Evolutionary conservation across 92 coral and sea anemone species (phyloP).

Genomic region (Epizoanthus ramosus): DNA sequence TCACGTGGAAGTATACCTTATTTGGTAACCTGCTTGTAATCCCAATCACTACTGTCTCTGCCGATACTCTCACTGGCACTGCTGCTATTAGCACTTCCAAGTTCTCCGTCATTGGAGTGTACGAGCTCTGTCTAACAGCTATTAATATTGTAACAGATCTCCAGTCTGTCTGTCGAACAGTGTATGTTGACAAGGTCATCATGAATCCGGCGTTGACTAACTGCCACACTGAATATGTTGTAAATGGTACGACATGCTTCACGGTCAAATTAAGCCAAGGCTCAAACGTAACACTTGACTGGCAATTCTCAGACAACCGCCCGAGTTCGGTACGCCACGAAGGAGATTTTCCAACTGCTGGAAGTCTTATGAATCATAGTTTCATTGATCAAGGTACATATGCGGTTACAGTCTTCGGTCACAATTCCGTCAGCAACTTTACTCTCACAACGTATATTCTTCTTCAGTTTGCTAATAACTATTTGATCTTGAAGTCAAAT

Average conservation of each 20-base stretch:
- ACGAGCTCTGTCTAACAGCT: conserved; percentile 66
- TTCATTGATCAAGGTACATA: conserved; percentile 45
- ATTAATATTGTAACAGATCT: conserved; percentile 74
- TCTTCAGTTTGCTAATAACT: conserved; percentile 67
- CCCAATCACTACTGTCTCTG: conserved; percentile 15
- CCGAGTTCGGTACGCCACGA: conserved; percentile 21
- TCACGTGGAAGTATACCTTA: conserved; percentile 44
- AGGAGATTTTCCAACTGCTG: conserved; percentile 67
- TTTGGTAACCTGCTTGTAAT: conserved; percentile 28
- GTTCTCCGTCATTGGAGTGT: conserved; percentile 61
- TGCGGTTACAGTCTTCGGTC: conserved; percentile 44
- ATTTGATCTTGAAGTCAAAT: conserved; percentile 55
- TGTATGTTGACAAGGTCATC: conserved; percentile 75
- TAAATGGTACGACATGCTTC: conserved; percentile 54
- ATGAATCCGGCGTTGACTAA: conserved; percentile 39
- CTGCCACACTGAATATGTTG: conserved; percentile 44
- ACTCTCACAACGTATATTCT: conserved; percentile 20
- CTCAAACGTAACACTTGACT: conserved; percentile 77
- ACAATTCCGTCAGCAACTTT: conserved; percentile 80
- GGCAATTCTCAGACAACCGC: conserved; percentile 69
- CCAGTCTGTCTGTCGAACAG: conserved; percentile 48
- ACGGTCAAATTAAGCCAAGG: conserved; percentile 62
- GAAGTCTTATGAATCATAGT: conserved; percentile 53
- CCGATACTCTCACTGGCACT: conserved; percentile 42
- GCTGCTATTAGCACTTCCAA: conserved; percentile 37